These are phyloP conservation scores for Helicoverpa assulta DNA, from an alignment of 2,888 invertebrate species.

Conservation along the genomic window DNA sequence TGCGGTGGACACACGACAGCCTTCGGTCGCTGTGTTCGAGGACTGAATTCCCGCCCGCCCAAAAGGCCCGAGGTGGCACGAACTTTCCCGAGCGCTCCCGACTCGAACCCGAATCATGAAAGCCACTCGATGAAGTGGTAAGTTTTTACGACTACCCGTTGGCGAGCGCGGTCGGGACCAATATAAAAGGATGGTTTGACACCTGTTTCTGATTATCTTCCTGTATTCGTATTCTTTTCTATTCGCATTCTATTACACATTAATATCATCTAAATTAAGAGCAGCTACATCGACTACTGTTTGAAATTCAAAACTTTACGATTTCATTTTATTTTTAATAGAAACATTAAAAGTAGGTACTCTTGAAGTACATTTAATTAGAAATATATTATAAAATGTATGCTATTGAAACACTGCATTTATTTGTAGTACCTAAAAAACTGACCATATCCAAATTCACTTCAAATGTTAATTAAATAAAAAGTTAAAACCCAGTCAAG, in stretches of 20 bases:
- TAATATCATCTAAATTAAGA: slow-evolving; percentile 24
- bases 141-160: slow-evolving; percentile 87
- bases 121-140: slow-evolving; percentile 89
- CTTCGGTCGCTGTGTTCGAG: slow-evolving; percentile 68
- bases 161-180: slow-evolving; percentile 81
- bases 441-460: no score
- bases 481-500: no score
- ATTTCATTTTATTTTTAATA: no score
- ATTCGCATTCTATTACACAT: slow-evolving; percentile 37
- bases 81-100: slow-evolving; percentile 68
- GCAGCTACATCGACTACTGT: background rate
- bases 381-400: no score
- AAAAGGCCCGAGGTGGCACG: slow-evolving; percentile 74
- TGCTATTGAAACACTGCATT: no score
- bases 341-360: no score
- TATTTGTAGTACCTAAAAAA: no score
- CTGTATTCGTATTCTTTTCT: slow-evolving; percentile 50
- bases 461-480: no score
- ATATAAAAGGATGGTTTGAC: slow-evolving; percentile 85
- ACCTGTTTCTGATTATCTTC: slow-evolving; percentile 79
- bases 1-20: slow-evolving; percentile 67
- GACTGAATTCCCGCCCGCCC: slow-evolving; percentile 85
- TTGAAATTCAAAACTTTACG: background rate
- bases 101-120: slow-evolving; percentile 80
- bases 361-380: no score